These are phyloP conservation scores for Schmidtea mediterranea DNA, from an alignment of 1,140 invertebrate genomes.

Conservation along the genomic window DNA sequence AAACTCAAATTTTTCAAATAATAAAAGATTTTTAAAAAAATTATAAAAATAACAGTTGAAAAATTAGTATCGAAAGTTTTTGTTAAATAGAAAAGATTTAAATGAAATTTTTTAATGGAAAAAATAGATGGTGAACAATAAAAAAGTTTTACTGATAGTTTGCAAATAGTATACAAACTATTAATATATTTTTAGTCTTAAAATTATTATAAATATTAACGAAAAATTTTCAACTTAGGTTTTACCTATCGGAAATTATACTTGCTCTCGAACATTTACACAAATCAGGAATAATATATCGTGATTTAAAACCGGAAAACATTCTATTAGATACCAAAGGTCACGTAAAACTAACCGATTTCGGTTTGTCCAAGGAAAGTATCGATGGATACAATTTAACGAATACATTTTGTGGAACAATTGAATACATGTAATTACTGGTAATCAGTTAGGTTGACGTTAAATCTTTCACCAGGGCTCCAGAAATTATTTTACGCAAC, in stretches of 20 bases:
- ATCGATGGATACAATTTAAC: slow-evolving; percentile 72
- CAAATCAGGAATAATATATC: slow-evolving; percentile 37
- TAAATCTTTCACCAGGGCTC: slow-evolving; percentile 36
- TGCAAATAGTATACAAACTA: no score
- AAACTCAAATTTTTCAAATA: no score
- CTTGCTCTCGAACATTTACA: slow-evolving; percentile 64
- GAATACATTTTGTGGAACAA: slow-evolving; percentile 81
- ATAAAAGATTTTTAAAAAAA: no score
- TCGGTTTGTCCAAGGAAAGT: slow-evolving; percentile 88
- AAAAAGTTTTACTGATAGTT: no score
- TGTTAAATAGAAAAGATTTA: no score
- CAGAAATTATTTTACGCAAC: slow-evolving; percentile 38
- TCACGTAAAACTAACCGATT: slow-evolving; percentile 75
- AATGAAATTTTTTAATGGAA: no score
- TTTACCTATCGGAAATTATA: slow-evolving; percentile 69
- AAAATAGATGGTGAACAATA: no score
- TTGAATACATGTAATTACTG: slow-evolving; percentile 59
- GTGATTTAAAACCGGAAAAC: slow-evolving; percentile 74
- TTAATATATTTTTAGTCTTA: no score
- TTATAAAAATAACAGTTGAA: no score
- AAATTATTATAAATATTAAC: no score
- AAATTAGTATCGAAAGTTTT: no score
- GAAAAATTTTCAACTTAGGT: slow-evolving; percentile 26
- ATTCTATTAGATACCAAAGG: slow-evolving; percentile 41
- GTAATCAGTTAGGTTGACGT: not conserved